phyloP scores from a whole-genome alignment of 2,113 vertebrate species.

The Aramus guarauna region DNA sequence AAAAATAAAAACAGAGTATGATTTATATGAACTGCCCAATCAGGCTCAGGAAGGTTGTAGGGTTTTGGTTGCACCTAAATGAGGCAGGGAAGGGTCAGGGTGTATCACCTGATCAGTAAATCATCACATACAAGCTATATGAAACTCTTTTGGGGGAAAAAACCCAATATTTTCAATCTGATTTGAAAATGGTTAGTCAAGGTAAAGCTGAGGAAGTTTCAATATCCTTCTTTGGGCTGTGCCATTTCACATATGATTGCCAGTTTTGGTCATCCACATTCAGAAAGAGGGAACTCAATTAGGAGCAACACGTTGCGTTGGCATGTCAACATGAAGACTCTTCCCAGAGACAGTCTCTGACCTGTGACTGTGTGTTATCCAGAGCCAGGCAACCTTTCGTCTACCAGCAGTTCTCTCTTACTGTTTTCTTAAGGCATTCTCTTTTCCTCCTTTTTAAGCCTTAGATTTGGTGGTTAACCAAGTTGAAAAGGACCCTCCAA shows the following conservation, averaged over 20 bases:
- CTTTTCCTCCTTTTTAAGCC: neutral
- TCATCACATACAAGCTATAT: neutral
- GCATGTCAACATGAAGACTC: neutral
- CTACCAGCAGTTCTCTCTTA: neutral
- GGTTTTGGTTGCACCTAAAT: neutral
- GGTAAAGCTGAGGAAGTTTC: neutral
- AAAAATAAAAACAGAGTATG: neutral
- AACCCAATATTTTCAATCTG: fast-evolving
- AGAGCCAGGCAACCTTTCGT: neutral
- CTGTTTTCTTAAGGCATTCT: neutral
- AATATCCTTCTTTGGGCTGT: neutral
- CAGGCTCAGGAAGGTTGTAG: neutral
- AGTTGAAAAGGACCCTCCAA: neutral
- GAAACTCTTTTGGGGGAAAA: neutral
- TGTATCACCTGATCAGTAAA: neutral
- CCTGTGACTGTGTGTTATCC: neutral
- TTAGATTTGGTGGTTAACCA: neutral
- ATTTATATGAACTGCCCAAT: neutral
- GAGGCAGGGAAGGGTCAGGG: neutral
- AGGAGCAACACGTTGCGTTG: neutral
- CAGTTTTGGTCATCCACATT: fast-evolving
- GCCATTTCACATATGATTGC: neutral
- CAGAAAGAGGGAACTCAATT: neutral
- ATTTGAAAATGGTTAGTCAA: neutral
- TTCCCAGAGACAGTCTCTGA: neutral